Evolutionary conservation across 2,797 vertebrate genomes (phyloP).

Genomic region (Phoebastria nigripes): DNA sequence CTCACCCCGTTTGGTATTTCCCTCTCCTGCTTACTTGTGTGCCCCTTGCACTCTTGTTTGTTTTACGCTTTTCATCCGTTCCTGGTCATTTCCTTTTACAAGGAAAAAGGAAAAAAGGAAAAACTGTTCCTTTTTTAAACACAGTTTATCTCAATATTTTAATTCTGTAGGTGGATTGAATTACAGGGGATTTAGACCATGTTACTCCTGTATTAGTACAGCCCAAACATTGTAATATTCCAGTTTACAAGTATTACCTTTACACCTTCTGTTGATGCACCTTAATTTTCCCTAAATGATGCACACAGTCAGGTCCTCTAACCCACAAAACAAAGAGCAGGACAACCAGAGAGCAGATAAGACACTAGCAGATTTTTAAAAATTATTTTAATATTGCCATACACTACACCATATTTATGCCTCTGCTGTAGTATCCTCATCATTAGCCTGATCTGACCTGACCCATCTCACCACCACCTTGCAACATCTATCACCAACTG

Average conservation of each 20-base stretch:
- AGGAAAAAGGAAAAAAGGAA: no score
- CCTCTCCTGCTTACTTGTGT: rapidly evolving
- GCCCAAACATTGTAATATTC: not conserved
- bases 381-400: not conserved
- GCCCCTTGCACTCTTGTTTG: not conserved
- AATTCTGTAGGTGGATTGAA: not conserved
- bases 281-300: not conserved
- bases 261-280: not conserved
- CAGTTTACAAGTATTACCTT: not conserved
- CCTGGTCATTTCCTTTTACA: not conserved
- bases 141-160: not conserved
- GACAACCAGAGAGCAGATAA: not conserved
- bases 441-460: not conserved
- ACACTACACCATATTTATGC: not conserved
- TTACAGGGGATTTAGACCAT: not conserved
- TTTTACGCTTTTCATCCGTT: not conserved
- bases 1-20: not conserved
- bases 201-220: not conserved
- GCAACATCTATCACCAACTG: not conserved
- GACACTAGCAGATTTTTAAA: not conserved
- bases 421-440: not conserved
- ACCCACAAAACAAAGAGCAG: not conserved
- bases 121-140: no score
- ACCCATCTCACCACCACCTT: not conserved
- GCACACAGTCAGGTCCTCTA: not conserved